phyloP scores from a whole-genome alignment of 1,140 invertebrate species.

The Penaeus vannamei region DNA sequence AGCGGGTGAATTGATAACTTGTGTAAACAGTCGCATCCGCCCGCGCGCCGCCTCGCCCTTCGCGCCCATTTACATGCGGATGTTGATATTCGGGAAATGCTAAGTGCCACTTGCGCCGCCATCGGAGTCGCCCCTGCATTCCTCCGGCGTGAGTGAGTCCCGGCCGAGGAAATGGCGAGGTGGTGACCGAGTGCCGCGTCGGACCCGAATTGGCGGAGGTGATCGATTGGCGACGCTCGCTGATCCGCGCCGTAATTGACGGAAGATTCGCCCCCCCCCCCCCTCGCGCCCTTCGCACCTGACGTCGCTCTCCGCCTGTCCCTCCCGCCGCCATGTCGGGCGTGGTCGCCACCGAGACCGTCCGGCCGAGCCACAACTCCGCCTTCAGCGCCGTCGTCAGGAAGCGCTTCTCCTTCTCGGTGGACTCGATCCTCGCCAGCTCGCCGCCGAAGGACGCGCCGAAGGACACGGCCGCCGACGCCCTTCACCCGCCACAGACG shows the following conservation, averaged over 20 bases:
- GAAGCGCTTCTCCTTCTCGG: slow-evolving; percentile 57
- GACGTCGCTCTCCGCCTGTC: not conserved
- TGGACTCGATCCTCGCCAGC: slow-evolving; percentile 43
- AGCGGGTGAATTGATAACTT: slow-evolving; percentile 53
- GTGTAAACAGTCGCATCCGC: slow-evolving; percentile 59
- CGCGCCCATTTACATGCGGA: slow-evolving; percentile 50
- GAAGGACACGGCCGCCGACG: not conserved
- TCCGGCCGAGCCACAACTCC: slow-evolving; percentile 58
- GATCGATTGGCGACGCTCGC: too few species aligned
- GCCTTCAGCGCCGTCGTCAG: slow-evolving; percentile 65
- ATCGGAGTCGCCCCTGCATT: not conserved
- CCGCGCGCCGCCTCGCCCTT: not conserved
- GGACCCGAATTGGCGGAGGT: too few species aligned
- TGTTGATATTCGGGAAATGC: slow-evolving; percentile 40
- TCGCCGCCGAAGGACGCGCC: slow-evolving; percentile 26
- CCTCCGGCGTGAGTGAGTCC: too few species aligned
- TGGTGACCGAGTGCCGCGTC: too few species aligned
- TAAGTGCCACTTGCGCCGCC: slow-evolving; percentile 42
- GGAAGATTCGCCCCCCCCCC: not conserved
- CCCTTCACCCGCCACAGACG: slow-evolving; percentile 1
- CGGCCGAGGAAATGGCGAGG: too few species aligned
- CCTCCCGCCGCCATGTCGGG: slow-evolving; percentile 28
- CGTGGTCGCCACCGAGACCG: slow-evolving; percentile 51
- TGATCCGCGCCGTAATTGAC: not conserved
- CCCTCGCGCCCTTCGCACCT: not conserved